Conservation (phyloP, 2,888 invertebrate genomes). For the Myathropa florea region DNA sequence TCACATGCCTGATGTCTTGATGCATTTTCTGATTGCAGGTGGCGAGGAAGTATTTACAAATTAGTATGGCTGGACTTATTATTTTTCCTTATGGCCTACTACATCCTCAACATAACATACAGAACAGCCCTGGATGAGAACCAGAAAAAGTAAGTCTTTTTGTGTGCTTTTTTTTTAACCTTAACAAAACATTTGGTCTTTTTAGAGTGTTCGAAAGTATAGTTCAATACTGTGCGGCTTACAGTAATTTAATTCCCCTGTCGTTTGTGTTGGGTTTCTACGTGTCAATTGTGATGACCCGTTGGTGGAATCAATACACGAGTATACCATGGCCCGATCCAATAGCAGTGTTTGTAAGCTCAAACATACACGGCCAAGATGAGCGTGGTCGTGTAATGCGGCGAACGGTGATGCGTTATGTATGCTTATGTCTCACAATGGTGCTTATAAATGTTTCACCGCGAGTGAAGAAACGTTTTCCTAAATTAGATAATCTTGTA, state of each 20-base stretch:
- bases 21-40: constrained; percentile 83
- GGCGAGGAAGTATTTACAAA: constrained; percentile 97
- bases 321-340: constrained; percentile 93
- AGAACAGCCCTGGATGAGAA: constrained; percentile 85
- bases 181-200: constrained; percentile 62
- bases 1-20: neutral
- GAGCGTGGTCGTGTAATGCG: constrained; percentile 91
- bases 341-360: constrained; percentile 91
- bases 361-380: constrained; percentile 92
- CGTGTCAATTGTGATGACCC: constrained; percentile 94
- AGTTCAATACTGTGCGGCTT: constrained; percentile 91
- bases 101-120: constrained; percentile 89
- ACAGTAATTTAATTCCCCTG: constrained; percentile 93
- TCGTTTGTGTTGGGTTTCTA: constrained; percentile 97
- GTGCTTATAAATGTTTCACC: constrained; percentile 93
- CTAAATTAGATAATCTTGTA: constrained; percentile 90
- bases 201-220: constrained; percentile 90
- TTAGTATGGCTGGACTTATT: constrained; percentile 94
- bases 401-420: constrained; percentile 90
- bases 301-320: constrained; percentile 95
- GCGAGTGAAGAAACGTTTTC: constrained; percentile 93
- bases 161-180: neutral
- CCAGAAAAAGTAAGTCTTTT: constrained; percentile 85
- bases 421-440: constrained; percentile 93
- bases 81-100: constrained; percentile 89